Evolutionary conservation across 35 echinoderm and acorn worm species (phyloP).

Genomic region (Ophioderma brevispina): DNA sequence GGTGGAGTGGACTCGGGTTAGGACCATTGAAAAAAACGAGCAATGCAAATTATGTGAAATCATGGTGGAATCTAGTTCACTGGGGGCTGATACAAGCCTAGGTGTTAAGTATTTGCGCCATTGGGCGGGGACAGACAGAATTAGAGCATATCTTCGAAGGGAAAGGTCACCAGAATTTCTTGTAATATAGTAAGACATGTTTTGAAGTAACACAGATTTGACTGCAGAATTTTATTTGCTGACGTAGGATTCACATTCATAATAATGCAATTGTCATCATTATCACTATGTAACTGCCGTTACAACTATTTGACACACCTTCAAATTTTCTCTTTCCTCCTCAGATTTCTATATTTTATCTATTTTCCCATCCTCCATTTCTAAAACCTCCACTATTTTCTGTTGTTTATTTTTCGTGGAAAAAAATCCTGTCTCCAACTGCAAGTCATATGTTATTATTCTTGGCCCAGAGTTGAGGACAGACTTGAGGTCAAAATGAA

Average conservation of each 20-base stretch:
- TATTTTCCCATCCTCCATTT: too few species aligned
- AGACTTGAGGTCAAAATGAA: neutral
- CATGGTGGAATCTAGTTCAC: neutral
- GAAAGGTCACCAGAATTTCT: neutral
- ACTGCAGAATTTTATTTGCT: too few species aligned
- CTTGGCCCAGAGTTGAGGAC: neutral
- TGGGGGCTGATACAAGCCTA: neutral
- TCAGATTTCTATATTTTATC: too few species aligned
- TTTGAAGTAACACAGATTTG: too few species aligned
- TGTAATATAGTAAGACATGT: neutral
- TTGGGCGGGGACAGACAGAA: neutral
- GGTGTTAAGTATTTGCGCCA: neutral
- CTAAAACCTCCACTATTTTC: too few species aligned
- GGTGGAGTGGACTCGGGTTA: neutral
- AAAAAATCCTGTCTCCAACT: too few species aligned
- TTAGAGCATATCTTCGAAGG: neutral
- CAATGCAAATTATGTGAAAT: neutral
- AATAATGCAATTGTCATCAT: too few species aligned
- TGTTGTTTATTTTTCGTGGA: slow-evolving; percentile 3
- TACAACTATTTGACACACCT: too few species aligned
- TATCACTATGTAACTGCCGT: too few species aligned
- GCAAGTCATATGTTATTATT: slow-evolving; percentile 5
- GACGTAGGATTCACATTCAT: too few species aligned
- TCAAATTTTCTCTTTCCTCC: too few species aligned
- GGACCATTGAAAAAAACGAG: neutral